Evolutionary conservation across 2,888 invertebrate genomes (phyloP).

Genomic region (Lampropteryx suffumata): DNA sequence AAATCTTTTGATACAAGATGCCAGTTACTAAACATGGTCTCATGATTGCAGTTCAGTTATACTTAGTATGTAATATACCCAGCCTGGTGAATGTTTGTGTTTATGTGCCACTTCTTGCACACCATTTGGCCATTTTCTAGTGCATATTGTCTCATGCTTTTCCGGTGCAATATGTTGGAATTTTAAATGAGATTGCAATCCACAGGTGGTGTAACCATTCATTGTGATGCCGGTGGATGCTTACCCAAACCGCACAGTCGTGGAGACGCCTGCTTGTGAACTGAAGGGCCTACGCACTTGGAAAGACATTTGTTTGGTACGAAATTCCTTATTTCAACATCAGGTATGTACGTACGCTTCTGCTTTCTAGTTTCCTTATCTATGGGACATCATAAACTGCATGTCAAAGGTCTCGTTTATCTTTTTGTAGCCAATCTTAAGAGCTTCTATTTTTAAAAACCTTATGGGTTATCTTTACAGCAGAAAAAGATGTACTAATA

Average conservation of each 20-base stretch:
- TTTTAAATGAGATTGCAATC: constrained; percentile 6
- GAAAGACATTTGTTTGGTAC: constrained; percentile 81
- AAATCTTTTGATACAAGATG: too few species aligned
- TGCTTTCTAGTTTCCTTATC: constrained; percentile 5
- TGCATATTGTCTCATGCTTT: neutral
- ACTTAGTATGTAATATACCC: too few species aligned
- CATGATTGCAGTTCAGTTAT: too few species aligned
- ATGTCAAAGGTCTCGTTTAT: neutral
- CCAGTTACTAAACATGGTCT: too few species aligned
- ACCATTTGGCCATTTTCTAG: too few species aligned
- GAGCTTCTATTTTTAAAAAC: too few species aligned
- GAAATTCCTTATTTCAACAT: constrained; percentile 79
- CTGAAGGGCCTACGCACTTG: constrained; percentile 80
- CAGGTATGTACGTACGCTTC: constrained; percentile 63
- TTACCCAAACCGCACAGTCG: constrained; percentile 80
- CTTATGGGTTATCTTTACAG: too few species aligned
- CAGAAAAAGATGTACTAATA: too few species aligned
- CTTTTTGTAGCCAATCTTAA: neutral
- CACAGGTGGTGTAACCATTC: constrained; percentile 79
- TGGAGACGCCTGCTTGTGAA: constrained; percentile 81
- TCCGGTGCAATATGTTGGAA: neutral
- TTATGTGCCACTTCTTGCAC: too few species aligned
- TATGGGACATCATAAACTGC: neutral
- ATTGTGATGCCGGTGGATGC: constrained; percentile 84
- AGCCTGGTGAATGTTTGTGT: too few species aligned